Evolutionary conservation across 2,113 vertebrate species (phyloP), one percentile per base, ranked within the genome.

Genomic region (Oostethus manadensis): DNA sequence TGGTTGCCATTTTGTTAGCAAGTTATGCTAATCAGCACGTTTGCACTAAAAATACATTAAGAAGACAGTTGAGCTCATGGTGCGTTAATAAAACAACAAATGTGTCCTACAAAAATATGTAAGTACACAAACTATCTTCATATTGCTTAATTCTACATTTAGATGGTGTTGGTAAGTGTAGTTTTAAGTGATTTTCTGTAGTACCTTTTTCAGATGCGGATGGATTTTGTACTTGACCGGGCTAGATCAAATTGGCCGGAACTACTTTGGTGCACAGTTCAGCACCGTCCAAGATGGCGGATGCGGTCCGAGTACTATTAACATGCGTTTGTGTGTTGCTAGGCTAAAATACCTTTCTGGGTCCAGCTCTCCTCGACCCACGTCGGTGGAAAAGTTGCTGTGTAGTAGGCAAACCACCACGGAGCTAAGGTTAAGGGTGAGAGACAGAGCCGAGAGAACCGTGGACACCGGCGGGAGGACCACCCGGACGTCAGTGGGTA

Each of bases 361-460:
- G 17, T 91, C 88, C 53, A 75, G 51, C 62, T 86, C 80, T 45
- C 89, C 91, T 80, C 88, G 64, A 88, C 93, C 83, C 51, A 92
- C 86, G 76, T 96, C 94, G 0, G 92, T 87, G 17, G 91, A 89
- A 53, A 87, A 83, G 79, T 94, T 92, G 18, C 90, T 84, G 80
- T 93, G 93, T 7, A 95, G 90, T 18, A 93, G 89, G 42, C 92
- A 91, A 18, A 95, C 89, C 13, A 91, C 76, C 59, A 91, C 84
- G 10, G 89, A 90, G 85, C 90, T 88, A 9, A 93, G 47, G 62
- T 91, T 89, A 4, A 97, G 89, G 6, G 88, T 91, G 48, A 94
- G 88, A 49, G 92, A 88, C n/a, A 97, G 88, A 0, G 92, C 85
- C 0, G 91, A 88, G 33, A 97, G 89, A 16, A 86, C 93, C 1